A percentile compares a stretch with the other conserved stretches of the same genome.
Evolutionary conservation across 2,888 invertebrate species (phyloP).

Genomic region (Muschampia plurimacula): DNA sequence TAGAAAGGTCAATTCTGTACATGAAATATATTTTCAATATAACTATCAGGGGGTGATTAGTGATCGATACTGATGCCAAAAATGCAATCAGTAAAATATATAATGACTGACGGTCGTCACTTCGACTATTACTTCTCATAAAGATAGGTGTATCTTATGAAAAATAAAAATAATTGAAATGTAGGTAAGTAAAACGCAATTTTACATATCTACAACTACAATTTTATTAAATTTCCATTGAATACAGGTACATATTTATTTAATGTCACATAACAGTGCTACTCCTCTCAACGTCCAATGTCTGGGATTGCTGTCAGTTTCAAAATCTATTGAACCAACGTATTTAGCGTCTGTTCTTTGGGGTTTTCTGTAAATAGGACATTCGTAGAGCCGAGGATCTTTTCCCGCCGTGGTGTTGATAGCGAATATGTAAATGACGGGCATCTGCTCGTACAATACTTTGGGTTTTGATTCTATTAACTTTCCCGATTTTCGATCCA

Average conservation of each 20-base stretch:
- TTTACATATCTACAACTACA: too few relatives aligned
- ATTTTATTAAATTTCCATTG: constrained; percentile 48
- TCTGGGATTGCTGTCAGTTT: constrained; percentile 95
- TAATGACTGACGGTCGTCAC: too few relatives aligned
- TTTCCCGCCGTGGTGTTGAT: constrained; percentile 97
- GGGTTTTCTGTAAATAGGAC: constrained; percentile 98
- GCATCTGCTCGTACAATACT: constrained; percentile 97
- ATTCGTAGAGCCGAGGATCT: constrained; percentile 96
- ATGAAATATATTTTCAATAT: too few relatives aligned
- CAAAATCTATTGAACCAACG: constrained; percentile 97
- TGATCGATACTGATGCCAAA: too few relatives aligned
- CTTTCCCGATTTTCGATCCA: constrained; percentile 95
- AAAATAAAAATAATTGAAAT: too few relatives aligned
- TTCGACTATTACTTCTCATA: too few relatives aligned
- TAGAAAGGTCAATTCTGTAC: too few relatives aligned
- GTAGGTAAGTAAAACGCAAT: too few relatives aligned
- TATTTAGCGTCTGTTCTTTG: constrained; percentile 97
- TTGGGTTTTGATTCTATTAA: constrained; percentile 97
- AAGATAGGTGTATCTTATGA: too few relatives aligned
- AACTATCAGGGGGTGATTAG: too few relatives aligned
- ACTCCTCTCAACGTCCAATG: constrained; percentile 98
- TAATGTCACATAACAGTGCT: constrained; percentile 98
- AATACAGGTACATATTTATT: constrained; percentile 79
- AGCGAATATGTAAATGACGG: constrained; percentile 97
- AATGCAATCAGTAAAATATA: too few relatives aligned